A percentile compares a stretch with the other conserved stretches of the same genome.
Evolutionary conservation across 2,888 invertebrate genomes (phyloP).

Genomic region (Anaspis maculata): DNA sequence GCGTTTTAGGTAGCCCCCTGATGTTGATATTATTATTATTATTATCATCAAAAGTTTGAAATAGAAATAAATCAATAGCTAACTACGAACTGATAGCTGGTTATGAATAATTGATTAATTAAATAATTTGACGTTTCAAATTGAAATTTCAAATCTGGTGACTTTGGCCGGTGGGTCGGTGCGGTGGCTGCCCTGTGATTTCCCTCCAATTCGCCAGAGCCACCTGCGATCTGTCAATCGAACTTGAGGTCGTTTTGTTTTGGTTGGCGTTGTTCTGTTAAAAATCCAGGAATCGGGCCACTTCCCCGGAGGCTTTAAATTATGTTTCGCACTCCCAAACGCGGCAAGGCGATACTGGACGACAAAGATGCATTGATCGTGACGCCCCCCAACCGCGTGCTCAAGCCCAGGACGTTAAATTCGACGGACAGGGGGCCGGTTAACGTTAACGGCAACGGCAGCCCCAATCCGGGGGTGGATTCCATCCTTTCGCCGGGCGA

Average conservation of each 20-base stretch:
- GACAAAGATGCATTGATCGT: conserved; percentile 25
- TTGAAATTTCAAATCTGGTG: no score
- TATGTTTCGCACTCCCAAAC: conserved; percentile 29
- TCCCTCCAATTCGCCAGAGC: neutral
- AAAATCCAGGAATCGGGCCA: conserved; percentile 20
- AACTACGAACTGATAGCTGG: no score
- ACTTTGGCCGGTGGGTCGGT: no score
- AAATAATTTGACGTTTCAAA: no score
- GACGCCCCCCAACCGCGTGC: conserved; percentile 28
- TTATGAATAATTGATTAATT: no score
- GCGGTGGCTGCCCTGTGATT: no score
- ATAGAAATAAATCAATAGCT: no score
- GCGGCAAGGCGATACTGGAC: conserved; percentile 23
- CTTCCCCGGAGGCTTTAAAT: conserved; percentile 23
- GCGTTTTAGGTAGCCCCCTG: no score
- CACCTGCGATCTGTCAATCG: neutral
- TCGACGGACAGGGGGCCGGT: conserved; percentile 30
- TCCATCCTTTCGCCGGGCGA: conserved; percentile 34
- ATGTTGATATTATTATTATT: no score
- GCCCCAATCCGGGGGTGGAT: conserved; percentile 23
- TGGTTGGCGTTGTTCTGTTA: conserved; percentile 25
- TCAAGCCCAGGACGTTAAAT: conserved; percentile 28
- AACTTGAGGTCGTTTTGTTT: conserved; percentile 24
- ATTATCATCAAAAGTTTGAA: no score
- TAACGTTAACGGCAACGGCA: conserved; percentile 30